Conservation (phyloP, 2,888 invertebrate species). For the Morinoia aosen region DNA sequence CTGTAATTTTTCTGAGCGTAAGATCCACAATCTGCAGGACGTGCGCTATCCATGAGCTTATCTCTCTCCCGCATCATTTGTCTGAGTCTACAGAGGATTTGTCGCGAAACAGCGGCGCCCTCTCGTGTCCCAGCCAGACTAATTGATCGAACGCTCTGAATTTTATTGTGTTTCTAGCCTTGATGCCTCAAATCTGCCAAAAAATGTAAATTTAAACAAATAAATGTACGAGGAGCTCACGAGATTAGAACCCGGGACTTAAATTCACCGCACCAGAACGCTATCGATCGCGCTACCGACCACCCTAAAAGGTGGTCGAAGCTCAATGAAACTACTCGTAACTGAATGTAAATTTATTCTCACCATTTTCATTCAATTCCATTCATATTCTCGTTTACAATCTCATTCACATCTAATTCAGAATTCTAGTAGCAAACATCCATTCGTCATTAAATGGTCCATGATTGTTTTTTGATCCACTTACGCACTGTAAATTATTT, state of each 20-base stretch:
- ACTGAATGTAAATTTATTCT: neutral
- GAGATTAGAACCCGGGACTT: too few relatives aligned
- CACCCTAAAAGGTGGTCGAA: too few relatives aligned
- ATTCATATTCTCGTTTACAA: too few relatives aligned
- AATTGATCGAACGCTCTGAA: neutral
- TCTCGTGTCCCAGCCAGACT: neutral
- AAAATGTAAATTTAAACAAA: neutral
- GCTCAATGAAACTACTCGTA: neutral
- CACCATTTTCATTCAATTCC: too few relatives aligned
- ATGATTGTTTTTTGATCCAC: neutral
- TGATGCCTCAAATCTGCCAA: neutral
- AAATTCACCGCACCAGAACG: too few relatives aligned
- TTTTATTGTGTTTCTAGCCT: neutral
- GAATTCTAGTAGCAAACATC: neutral
- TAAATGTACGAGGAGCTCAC: too few relatives aligned
- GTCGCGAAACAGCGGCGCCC: slow-evolving; percentile 24
- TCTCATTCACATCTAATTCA: too few relatives aligned
- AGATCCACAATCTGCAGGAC: neutral
- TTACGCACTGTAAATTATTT: neutral
- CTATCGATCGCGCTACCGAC: too few relatives aligned
- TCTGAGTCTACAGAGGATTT: slow-evolving; percentile 35
- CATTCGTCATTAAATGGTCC: neutral
- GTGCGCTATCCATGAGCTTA: neutral
- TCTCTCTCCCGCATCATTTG: slow-evolving; percentile 10
- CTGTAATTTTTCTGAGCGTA: neutral